Evolutionary conservation across 1,140 invertebrate genomes (phyloP).

Genomic region (Aphidius gifuensis): DNA sequence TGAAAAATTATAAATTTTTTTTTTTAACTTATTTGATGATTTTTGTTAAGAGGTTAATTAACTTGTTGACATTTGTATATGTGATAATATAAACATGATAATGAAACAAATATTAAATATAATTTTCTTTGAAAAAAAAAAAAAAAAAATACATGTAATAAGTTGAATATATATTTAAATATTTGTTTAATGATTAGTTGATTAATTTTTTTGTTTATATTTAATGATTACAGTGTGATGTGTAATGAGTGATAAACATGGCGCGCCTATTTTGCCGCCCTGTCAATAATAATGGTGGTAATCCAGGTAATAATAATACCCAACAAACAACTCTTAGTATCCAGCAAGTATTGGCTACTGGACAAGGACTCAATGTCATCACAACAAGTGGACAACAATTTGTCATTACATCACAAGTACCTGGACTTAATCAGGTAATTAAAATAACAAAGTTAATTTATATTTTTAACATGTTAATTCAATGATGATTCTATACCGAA

Average conservation of each 20-base stretch:
- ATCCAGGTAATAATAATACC: too few species aligned
- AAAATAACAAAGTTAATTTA: not conserved
- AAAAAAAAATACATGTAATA: too few species aligned
- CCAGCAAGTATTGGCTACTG: conserved; percentile 52
- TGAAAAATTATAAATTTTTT: not conserved
- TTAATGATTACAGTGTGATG: conserved; percentile 45
- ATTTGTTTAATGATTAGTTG: too few species aligned
- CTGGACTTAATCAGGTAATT: conserved; percentile 50
- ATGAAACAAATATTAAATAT: not conserved
- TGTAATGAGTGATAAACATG: conserved; percentile 57
- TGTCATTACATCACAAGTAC: conserved; percentile 54
- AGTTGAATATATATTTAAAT: not conserved
- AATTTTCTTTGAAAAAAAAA: too few species aligned
- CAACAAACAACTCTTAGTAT: conserved; percentile 49
- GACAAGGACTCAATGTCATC: conserved; percentile 51
- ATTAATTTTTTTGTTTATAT: conserved; percentile 15
- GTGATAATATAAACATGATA: not conserved
- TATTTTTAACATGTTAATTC: conserved; percentile 3
- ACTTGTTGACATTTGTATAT: conserved; percentile 7
- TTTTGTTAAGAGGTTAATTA: conserved; percentile 5
- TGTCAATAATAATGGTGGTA: conserved; percentile 43
- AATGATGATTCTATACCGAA: conserved; percentile 36
- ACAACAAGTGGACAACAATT: conserved; percentile 53
- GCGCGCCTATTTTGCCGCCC: conserved; percentile 51
- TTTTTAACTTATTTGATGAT: not conserved